Evolutionary conservation across 2,113 vertebrate genomes (phyloP), one percentile per base, ranked within the genome.

Genomic region (Alethe diademata): DNA sequence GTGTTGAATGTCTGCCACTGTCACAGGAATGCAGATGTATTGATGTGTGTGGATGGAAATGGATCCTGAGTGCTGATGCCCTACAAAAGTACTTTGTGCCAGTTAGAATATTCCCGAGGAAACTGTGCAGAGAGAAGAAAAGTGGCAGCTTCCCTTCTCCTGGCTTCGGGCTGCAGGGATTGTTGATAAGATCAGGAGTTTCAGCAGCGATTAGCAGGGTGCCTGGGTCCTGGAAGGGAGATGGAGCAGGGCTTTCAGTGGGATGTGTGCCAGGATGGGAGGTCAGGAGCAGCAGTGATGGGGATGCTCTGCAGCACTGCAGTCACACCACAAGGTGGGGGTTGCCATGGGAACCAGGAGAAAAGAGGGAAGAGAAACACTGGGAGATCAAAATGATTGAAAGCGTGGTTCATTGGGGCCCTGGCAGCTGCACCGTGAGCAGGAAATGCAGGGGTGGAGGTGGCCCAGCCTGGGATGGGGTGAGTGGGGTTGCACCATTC

Each of bases 291-390:
- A 10, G 48, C 50, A 9, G 50, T 51, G 50, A 28, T 6, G 26
- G 50, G 50, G 50, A 51, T 51, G 50, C 50, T 51, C 50, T 51
- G 50, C 50, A 91, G 92, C 96, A 86, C 79, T 95, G 92, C 95
- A 83, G 91, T 85, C 94, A 50, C 80, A 73, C 4, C 29, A 91
- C 69, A 4, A 64, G 67, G 70, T 70, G 74, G 9, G 36, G 38
- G 92, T 96, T 96, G 91, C 95, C 73, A 95, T 93, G 86, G 94
- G 56, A 93, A 96, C 92, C 40, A 6, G 81, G 54, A 54, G 74
- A 25, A 42, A 91, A 62, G 86, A 86, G 80, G 3, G 14, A 35
- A 78, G 73, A 51, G 78, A 89, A 91, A 14, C 85, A 36, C 11
- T 22, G 57, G 80, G 58, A 7, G 40, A 73, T 50, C 24, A 15